Percentiles rank a stretch among this genome's conserved stretches.
Conservation (phyloP, 2,888 invertebrate genomes). For the Heliconius sara region DNA sequence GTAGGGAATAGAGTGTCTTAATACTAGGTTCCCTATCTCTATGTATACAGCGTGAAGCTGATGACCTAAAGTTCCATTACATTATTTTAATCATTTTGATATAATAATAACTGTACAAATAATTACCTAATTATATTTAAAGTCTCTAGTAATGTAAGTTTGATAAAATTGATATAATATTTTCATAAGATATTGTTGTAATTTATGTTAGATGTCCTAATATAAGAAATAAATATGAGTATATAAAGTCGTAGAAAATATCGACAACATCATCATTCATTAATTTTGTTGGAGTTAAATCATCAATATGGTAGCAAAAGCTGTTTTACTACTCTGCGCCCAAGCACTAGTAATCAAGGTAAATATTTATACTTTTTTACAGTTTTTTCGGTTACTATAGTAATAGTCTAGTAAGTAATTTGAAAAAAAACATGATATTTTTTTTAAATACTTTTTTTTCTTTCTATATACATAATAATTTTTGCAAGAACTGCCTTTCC, state of each 20-base stretch:
- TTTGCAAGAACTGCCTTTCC: background rate
- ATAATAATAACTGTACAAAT: conserved; percentile 24
- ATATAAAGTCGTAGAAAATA: conserved; percentile 6
- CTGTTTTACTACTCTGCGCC: conserved; percentile 45
- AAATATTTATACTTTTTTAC: background rate
- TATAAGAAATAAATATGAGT: background rate
- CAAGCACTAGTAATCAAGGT: conserved; percentile 48
- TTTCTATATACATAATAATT: background rate
- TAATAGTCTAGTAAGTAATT: too few relatives aligned
- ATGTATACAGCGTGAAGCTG: too few relatives aligned
- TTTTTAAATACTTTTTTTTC: background rate
- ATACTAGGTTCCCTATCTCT: too few relatives aligned
- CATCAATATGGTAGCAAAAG: conserved; percentile 38
- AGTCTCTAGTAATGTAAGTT: background rate
- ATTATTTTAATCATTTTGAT: conserved; percentile 3
- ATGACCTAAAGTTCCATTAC: background rate
- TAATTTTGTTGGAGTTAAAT: background rate
- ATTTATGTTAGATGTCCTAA: background rate
- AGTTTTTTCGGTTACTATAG: too few relatives aligned
- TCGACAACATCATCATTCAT: background rate
- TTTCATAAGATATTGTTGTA: background rate
- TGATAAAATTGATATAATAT: background rate
- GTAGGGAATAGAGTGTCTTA: too few relatives aligned
- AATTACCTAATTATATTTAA: conserved; percentile 23
- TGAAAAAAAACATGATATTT: background rate